phyloP scores from a whole-genome alignment of 2,888 invertebrate species.

The Apotomis capreana region DNA sequence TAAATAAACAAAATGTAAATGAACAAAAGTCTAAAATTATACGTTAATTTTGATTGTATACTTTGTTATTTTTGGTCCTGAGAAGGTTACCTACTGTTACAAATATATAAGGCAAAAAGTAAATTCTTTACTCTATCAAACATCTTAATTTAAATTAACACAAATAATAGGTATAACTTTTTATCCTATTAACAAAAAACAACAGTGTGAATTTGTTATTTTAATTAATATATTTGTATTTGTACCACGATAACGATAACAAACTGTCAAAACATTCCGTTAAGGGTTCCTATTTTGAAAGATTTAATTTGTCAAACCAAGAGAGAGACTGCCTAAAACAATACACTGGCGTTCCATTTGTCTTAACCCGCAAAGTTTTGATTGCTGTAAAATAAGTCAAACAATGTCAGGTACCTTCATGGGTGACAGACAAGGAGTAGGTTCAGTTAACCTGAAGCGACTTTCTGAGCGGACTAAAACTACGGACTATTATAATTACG shows the following conservation, averaged over 20 bases:
- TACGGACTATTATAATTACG: background rate
- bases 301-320: constrained; percentile 33
- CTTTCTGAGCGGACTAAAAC: background rate
- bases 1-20: too few relatives aligned
- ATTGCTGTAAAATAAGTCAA: constrained; percentile 9
- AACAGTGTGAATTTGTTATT: constrained; percentile 4
- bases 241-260: constrained; percentile 4
- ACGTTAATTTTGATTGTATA: too few relatives aligned
- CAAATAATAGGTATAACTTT: too few relatives aligned
- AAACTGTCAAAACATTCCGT: constrained; percentile 25
- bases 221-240: constrained; percentile 28
- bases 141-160: too few relatives aligned
- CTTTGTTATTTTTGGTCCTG: too few relatives aligned
- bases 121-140: too few relatives aligned
- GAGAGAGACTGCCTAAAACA: constrained; percentile 18
- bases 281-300: constrained; percentile 12
- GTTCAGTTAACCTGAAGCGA: background rate
- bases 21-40: too few relatives aligned
- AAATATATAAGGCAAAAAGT: too few relatives aligned
- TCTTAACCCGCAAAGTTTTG: constrained; percentile 15
- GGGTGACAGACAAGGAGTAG: background rate
- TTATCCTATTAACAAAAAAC: background rate
- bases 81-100: too few relatives aligned
- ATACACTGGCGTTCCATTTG: constrained; percentile 16
- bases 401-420: constrained; percentile 2